Evolutionary conservation across 2,797 vertebrate species (phyloP), one percentile per base, ranked within the genome.

Genomic region (Pangasius sanitwongsei): DNA sequence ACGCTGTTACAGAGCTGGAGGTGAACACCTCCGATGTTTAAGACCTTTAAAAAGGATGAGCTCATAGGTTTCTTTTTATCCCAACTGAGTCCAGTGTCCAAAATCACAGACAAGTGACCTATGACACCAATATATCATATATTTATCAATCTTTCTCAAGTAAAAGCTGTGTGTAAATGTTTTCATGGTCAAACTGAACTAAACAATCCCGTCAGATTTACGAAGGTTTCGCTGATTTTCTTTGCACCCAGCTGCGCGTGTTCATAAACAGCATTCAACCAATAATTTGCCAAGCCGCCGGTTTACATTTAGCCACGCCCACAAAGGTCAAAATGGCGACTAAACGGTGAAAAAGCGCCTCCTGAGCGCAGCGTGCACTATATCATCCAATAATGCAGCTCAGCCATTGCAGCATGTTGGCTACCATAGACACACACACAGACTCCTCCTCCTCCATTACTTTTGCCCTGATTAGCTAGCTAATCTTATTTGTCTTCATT

Each of bases 21-120:
- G 85, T 83, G 78, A 89, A 78, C 75, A 80, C 63, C 75, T 88
- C 67, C n/a, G 89, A 84, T 87, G 87, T 90, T 91, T 89, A 69
- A 90, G 92, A 82, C 67, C 83, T 89, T 59, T 48, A 75, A 77
- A 89, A 89, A 85, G 84, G 85, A 63, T 91, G 85, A 63, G 82
- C 61, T 84, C 87, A 65, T 77, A 25, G 70, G n/a, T 87, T 85
- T 81, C n/a, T 74, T 70, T 86, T 59, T 65, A 80, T 86, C 77
- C 9, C 5, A 18, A 28, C 55, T 37, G 15, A 4, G 18, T 74
- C 20, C 44, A 8, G 50, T 3, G 37, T 23, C 70, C 70, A 44
- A 44, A 80, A 18, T 28, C n/a, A 20, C 28, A 80, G 7, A 53
- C 15, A 77, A 25, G 12, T 48, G 41, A 48, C 15, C 13, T 31